phyloP scores from a whole-genome alignment of 1,140 invertebrate genomes.

The Drosophila triauraria region DNA sequence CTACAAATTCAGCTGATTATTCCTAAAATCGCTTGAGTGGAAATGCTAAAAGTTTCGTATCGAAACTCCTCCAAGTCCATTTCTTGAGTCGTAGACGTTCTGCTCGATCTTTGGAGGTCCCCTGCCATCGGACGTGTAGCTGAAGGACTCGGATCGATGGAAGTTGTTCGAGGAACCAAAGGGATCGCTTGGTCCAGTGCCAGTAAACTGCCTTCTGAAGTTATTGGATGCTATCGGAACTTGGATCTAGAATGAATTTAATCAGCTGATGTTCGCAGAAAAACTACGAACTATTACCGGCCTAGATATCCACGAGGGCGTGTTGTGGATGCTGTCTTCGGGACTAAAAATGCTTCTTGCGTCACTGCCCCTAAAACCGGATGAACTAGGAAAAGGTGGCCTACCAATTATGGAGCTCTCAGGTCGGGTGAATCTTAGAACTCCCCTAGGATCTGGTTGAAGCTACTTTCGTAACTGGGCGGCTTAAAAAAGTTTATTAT shows the following conservation, averaged over 20 bases:
- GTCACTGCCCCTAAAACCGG: neutral
- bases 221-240: neutral
- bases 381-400: neutral
- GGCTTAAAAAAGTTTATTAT: neutral
- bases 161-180: slow-evolving; percentile 38
- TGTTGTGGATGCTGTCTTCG: neutral
- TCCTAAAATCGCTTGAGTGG: neutral
- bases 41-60: slow-evolving; percentile 38
- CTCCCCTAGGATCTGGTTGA: neutral
- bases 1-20: neutral
- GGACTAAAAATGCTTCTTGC: neutral
- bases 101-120: slow-evolving; percentile 52
- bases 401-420: neutral
- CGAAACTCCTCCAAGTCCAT: slow-evolving; percentile 29
- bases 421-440: neutral
- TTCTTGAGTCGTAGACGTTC: slow-evolving; percentile 57
- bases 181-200: neutral
- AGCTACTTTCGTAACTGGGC: neutral
- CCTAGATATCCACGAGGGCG: neutral
- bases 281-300: neutral
- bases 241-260: neutral
- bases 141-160: slow-evolving; percentile 59
- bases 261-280: neutral
- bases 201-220: neutral
- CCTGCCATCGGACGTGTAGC: slow-evolving; percentile 51